Evolutionary conservation across 2,888 invertebrate genomes (phyloP), one percentile per base, ranked within the genome.

Genomic region (Criorhina ranunculi): DNA sequence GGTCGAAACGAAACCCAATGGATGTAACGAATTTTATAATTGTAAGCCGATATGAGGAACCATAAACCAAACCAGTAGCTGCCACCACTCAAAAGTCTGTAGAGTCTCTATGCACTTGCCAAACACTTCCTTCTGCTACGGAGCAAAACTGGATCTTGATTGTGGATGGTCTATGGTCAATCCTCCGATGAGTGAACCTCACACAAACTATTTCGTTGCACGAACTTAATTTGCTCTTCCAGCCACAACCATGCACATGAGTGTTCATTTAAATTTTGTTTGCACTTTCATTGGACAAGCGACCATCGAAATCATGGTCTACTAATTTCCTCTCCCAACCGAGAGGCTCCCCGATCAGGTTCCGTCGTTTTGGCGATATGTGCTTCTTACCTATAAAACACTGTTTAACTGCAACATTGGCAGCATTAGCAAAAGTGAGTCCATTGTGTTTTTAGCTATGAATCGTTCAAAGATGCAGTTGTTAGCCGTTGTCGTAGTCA

Each of bases 301-400:
- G 24, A 31, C 40, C 37, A 44, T 33, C 64, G 33, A 70, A 70
- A 85, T 69, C 76, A 85, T 80, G 85, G 85, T 85, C 85, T 70
- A 55, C 75, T 85, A 80, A 75, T 80, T 83, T 80, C 70, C 60
- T 85, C 85, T 85, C 80, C 79, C 75, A 76, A 64, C 24, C 69
- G 44, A 85, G 59, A 66, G 66, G 53, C 59, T 40, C 40, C 64
- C 11, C 55, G 66, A 76, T 49, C 85, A 49, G 75, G 85, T 85
- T 85, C 75, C 85, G 75, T 80, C 75, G 80, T 66, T 76, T 85
- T 24, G 80, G 70, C 35, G 35, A 85, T 70, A 11, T 80, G 85
- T 80, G 75, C 79, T 66, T 70, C 59, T 80, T 80, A 85, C 70
- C 85, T 85, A 85, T 85, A 85, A 85, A 85, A 70, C 49, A 70